Evolutionary conservation across 1,140 invertebrate species (phyloP), one percentile per base, ranked within the genome.

Genomic region (Scylla paramamosain): DNA sequence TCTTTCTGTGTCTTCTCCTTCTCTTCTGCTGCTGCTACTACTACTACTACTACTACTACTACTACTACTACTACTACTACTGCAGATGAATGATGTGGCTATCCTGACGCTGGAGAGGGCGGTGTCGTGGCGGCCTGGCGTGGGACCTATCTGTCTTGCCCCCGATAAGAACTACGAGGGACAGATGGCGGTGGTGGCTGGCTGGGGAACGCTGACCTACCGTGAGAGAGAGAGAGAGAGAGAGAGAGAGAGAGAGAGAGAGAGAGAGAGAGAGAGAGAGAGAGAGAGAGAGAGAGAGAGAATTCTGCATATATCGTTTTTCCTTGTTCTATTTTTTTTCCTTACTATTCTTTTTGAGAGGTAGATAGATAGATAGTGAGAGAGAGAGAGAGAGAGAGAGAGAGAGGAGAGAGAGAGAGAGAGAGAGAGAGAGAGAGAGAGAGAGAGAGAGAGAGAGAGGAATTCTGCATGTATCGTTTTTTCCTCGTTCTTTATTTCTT

Each of bases 81-180:
- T 59, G 10, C 93, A 93, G 93, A 29, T 31, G 0, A 88, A 93
- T 14, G 93, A 93, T 48, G 16, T 93, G 16, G 93, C 93, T 6
- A 20, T 93, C 25, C 0, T 93, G 52, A 88, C 46, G 0, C 52
- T 93, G 28, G 67, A 77, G 20, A 46, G 4, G 16, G 83, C 83
- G 8, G 46, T 93, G 20, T 16, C 8, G 14, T 93, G 93, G 93
- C 48, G 0, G 6, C 3, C 14, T 20, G 20, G 52, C n/a, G 29
- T 93, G 28, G 84, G 93, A 2, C 84, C 93, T 0, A 46, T 93
- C 6, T 93, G 93, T 28, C 93, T 93, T 1, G 25, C 83, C 16
- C 84, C 84, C 84, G 0, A 28, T 0, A 16, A 3, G 0, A 14
- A 93, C 84, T 93, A 88, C 84, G 46, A 59, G 48, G 86, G 31